Evolutionary conservation across 1,140 invertebrate species (phyloP), one percentile per base, ranked within the genome.

Genomic region (Maniola jurtina): DNA sequence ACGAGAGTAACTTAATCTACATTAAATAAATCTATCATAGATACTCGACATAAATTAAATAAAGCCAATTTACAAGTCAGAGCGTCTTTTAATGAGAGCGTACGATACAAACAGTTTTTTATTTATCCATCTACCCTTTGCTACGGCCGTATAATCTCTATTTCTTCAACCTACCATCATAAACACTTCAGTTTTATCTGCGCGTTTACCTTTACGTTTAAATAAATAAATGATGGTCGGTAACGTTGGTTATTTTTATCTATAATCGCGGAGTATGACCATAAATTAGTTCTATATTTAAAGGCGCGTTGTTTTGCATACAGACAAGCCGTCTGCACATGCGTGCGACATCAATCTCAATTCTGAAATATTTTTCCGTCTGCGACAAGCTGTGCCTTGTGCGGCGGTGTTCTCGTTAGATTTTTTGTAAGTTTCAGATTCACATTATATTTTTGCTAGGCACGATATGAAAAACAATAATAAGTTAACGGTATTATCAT

Each of bases 231-330:
- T 86, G 79, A 81, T 82, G 72, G 74, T 68, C 79, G 81, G 86
- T 83, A 75, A 78, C 75, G 72, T 72, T 66, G 73, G 84, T 83
- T 90, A 90, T 90, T 90, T 88, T 88, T 90, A 87, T 84, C 85
- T 79, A 86, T 89, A 87, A 90, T 89, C 86, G 83, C 82, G 74
- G 81, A 81, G 88, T 90, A 88, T 89, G 85, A 85, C 73, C 86
- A 90, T 90, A 89, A 90, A 88, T 90, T 89, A 86, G 83, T 84
- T 89, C 85, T 90, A 90, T 88, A 89, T 90, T 86, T 90, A 86
- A 86, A 73, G 70, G 73, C 72, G 73, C 73, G 85, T 88, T 87
- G 86, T 90, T 90, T 90, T 90, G 88, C 86, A 84, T 89, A 85
- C 81, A 84, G 80, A 81, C 82, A 81, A 77, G 75, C 81, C 83